A percentile compares a stretch with the other conserved stretches of the same genome.
Conservation (phyloP, 2,797 vertebrate genomes). For the Xenopus petersii region DNA sequence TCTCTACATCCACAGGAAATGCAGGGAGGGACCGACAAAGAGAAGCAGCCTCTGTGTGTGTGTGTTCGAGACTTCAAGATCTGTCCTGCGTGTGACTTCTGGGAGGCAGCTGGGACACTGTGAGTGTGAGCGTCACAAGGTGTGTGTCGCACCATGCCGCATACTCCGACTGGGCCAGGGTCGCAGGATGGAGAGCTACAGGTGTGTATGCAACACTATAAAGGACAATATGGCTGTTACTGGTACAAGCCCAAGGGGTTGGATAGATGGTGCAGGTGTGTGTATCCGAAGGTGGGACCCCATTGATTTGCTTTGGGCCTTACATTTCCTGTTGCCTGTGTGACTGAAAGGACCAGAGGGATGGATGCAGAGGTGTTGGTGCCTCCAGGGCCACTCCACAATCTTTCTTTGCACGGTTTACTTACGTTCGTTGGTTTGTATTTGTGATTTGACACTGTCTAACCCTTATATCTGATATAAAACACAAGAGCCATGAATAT, state of each 20-base stretch:
- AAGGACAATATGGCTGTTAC: neutral
- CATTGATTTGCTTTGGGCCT: too few relatives aligned
- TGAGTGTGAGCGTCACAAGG: constrained; percentile 13
- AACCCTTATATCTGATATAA: too few relatives aligned
- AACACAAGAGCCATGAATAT: too few relatives aligned
- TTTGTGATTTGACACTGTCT: too few relatives aligned
- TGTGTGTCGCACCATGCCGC: constrained; percentile 25
- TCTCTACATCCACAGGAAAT: constrained; percentile 39
- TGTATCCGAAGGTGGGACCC: too few relatives aligned
- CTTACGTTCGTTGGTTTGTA: too few relatives aligned
- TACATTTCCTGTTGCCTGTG: too few relatives aligned
- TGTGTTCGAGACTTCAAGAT: constrained; percentile 16
- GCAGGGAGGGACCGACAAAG: constrained; percentile 40
- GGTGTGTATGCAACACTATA: constrained; percentile 1
- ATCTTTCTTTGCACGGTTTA: too few relatives aligned
- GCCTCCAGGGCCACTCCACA: too few relatives aligned
- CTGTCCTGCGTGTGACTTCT: constrained; percentile 37
- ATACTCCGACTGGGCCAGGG: constrained; percentile 21
- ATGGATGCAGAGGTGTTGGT: too few relatives aligned
- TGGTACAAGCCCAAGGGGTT: neutral
- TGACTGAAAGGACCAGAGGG: too few relatives aligned
- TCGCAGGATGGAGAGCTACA: constrained; percentile 34
- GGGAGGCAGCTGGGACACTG: constrained; percentile 21
- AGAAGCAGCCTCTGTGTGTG: constrained; percentile 29
- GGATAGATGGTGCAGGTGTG: too few relatives aligned